Conservation (phyloP, 2,113 vertebrate species). For the Dipodomys stephensi region DNA sequence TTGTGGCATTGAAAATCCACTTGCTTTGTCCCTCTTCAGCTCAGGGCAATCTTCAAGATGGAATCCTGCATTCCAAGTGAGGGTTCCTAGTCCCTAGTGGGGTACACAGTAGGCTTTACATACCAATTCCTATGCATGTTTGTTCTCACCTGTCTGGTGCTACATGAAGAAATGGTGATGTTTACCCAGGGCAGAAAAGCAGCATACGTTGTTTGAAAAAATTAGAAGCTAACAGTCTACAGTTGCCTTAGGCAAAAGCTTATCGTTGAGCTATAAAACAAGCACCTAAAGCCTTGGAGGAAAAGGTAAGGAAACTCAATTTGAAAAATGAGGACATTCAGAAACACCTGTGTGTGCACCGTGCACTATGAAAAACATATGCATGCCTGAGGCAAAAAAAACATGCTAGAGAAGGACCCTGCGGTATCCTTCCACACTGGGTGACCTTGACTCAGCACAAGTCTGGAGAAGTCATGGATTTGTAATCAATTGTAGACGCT, state of each 20-base stretch:
- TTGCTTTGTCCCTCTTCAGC: neutral
- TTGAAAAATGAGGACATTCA: slow-evolving; percentile 12
- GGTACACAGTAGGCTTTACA: neutral
- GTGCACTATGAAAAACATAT: neutral
- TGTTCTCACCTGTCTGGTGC: neutral
- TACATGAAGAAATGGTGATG: neutral
- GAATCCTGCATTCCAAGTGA: neutral
- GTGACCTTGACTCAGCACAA: neutral
- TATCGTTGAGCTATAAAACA: neutral
- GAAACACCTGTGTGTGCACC: neutral
- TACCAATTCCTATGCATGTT: neutral
- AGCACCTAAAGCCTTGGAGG: neutral
- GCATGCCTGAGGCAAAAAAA: neutral
- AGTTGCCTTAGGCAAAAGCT: neutral
- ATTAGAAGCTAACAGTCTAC: neutral
- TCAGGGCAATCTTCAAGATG: neutral
- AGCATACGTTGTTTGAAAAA: neutral
- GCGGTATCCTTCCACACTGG: neutral
- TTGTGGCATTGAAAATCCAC: neutral
- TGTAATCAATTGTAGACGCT: neutral
- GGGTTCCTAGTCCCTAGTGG: neutral
- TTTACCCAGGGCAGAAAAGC: neutral
- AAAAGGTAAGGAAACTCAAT: neutral
- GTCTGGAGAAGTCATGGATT: neutral
- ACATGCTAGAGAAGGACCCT: neutral